Conservation (phyloP, 2,888 invertebrate species). For the Drosophila helvetica region DNA sequence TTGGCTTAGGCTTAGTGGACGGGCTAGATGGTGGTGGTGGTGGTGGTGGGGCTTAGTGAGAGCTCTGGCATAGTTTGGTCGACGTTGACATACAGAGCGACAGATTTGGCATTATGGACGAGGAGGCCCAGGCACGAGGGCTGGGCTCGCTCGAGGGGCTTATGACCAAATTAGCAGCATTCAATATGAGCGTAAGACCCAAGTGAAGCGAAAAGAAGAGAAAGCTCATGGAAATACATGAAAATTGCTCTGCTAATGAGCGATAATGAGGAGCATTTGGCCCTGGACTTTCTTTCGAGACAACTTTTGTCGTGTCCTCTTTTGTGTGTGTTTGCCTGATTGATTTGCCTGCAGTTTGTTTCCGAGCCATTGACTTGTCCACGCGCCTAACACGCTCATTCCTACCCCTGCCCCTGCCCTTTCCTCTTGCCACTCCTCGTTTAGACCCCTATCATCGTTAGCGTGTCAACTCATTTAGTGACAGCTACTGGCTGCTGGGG, state of each 20-base stretch:
- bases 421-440: too few species aligned
- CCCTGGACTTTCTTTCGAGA: conserved; percentile 18
- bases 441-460: conserved; percentile 15
- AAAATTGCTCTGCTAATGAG: conserved; percentile 80
- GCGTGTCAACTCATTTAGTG: conserved; percentile 69
- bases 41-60: conserved; percentile 57
- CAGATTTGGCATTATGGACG: conserved; percentile 66
- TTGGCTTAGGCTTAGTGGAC: conserved; percentile 57
- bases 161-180: conserved; percentile 79
- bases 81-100: conserved; percentile 44
- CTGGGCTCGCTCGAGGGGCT: conserved; percentile 59
- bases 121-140: conserved; percentile 9
- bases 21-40: conserved; percentile 16
- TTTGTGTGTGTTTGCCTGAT: conserved; percentile 58
- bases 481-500: neutral
- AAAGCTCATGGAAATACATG: conserved; percentile 17
- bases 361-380: conserved; percentile 59
- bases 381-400: conserved; percentile 52
- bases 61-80: conserved; percentile 53
- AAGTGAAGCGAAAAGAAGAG: conserved; percentile 10
- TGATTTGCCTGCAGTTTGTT: conserved; percentile 58
- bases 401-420: neutral
- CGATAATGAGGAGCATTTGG: conserved; percentile 77
- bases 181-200: conserved; percentile 66
- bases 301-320: too few species aligned